These are phyloP conservation scores for Myotis vivesi DNA, from an alignment of 2,797 vertebrate species.

Conservation along the genomic window DNA sequence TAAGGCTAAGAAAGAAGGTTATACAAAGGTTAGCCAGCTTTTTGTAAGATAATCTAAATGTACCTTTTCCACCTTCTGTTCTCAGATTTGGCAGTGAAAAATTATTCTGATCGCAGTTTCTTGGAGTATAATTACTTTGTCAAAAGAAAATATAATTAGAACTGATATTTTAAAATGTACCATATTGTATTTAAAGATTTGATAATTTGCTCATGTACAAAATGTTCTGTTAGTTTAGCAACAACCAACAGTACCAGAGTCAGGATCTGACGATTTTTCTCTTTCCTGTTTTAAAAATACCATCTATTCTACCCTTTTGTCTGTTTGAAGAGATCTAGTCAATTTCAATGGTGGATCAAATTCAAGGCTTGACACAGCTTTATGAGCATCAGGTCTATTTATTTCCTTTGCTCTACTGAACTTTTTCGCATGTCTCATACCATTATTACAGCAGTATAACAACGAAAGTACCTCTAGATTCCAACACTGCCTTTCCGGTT, in stretches of 20 bases:
- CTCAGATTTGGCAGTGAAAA: constrained; percentile 84
- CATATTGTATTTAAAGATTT: constrained; percentile 83
- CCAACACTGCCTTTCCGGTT: background rate
- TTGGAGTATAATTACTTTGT: constrained; percentile 86
- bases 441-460: background rate
- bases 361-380: constrained; percentile 60
- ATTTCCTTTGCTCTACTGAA: constrained; percentile 3
- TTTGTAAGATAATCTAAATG: constrained; percentile 84
- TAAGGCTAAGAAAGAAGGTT: constrained; percentile 71
- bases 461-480: background rate
- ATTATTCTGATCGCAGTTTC: constrained; percentile 81
- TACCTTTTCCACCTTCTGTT: constrained; percentile 85
- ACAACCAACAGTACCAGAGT: constrained; percentile 77
- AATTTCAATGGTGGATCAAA: constrained; percentile 45
- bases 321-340: constrained; percentile 52
- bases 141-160: constrained; percentile 87
- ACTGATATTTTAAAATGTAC: constrained; percentile 84
- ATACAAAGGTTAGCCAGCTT: constrained; percentile 79
- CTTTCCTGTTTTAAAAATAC: constrained; percentile 74
- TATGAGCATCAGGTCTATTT: constrained; percentile 10
- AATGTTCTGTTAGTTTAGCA: constrained; percentile 84
- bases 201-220: constrained; percentile 82
- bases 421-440: background rate
- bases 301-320: constrained; percentile 66
- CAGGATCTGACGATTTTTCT: constrained; percentile 74